These are phyloP conservation scores for Patella depressa DNA, from an alignment of 2,888 invertebrate genomes.

Conservation along the genomic window DNA sequence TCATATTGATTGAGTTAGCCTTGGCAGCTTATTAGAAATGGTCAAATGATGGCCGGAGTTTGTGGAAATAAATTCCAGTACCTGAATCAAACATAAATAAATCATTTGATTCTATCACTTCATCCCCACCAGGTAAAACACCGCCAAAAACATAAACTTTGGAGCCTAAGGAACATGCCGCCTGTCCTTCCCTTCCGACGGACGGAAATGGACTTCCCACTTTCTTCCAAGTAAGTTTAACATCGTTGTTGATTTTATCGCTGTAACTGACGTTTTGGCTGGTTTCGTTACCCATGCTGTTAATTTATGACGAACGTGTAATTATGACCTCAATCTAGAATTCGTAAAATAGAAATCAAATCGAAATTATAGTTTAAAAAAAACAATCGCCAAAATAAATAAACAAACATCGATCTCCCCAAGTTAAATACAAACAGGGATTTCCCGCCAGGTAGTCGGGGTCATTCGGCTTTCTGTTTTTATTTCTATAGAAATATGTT, in stretches of 20 bases:
- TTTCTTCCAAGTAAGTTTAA: constrained; percentile 45
- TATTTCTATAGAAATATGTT: no score
- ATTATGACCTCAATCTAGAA: no score
- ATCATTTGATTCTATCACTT: constrained; percentile 62
- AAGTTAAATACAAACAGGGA: not conserved
- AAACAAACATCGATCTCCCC: not conserved
- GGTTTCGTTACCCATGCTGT: constrained; percentile 39
- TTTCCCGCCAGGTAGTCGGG: constrained; percentile 6
- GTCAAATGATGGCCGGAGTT: no score
- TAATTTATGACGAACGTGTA: not conserved
- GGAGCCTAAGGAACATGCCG: constrained; percentile 53
- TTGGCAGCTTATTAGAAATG: no score
- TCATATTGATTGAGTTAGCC: no score
- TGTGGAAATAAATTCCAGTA: constrained; percentile 25
- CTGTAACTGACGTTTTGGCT: constrained; percentile 30
- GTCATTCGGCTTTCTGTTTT: not conserved
- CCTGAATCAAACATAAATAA: constrained; percentile 61
- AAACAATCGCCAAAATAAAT: no score
- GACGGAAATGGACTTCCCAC: constrained; percentile 38
- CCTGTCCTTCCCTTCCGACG: constrained; percentile 62
- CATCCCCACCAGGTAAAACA: constrained; percentile 54
- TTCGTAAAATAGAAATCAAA: no score
- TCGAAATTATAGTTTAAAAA: no score
- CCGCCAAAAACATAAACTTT: constrained; percentile 67
- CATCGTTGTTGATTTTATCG: constrained; percentile 35